Conservation (phyloP, 2,113 vertebrate genomes). For the Megalops atlanticus region DNA sequence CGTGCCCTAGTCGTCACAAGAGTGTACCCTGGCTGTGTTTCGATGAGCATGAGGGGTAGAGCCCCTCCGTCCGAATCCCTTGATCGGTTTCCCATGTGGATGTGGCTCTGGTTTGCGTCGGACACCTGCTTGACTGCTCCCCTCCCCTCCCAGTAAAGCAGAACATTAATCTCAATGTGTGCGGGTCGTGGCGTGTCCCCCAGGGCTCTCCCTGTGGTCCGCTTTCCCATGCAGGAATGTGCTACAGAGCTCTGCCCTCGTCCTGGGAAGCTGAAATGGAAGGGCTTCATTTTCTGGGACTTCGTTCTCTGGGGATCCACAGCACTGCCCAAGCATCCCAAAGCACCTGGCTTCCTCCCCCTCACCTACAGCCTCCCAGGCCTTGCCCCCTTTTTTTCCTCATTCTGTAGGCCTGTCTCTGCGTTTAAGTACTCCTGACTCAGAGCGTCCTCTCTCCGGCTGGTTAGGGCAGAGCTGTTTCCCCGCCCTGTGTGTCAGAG, state of each 20-base stretch:
- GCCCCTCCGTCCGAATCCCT: background rate
- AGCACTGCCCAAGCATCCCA: background rate
- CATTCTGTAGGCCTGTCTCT: background rate
- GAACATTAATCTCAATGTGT: no score
- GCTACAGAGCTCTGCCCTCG: no score
- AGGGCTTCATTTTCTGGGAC: no score
- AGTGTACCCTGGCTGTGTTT: background rate
- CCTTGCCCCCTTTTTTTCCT: background rate
- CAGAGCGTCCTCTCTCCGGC: background rate
- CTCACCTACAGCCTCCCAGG: no score
- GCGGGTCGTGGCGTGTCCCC: no score
- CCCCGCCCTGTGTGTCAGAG: no score
- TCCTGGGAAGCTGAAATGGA: no score
- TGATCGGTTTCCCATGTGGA: background rate
- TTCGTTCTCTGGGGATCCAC: no score
- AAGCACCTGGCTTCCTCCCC: background rate
- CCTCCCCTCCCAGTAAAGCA: background rate
- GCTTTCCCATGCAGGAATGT: no score
- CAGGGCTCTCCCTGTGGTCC: no score
- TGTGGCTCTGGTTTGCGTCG: slow-evolving; percentile 6
- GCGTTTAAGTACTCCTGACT: background rate
- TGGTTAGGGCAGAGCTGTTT: no score
- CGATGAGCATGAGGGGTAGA: background rate
- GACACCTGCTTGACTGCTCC: slow-evolving; percentile 10
- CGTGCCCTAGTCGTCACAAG: background rate